Evolutionary conservation across 1,140 invertebrate genomes (phyloP), one percentile per base, ranked within the genome.

Genomic region (Drosophila murphyi): DNA sequence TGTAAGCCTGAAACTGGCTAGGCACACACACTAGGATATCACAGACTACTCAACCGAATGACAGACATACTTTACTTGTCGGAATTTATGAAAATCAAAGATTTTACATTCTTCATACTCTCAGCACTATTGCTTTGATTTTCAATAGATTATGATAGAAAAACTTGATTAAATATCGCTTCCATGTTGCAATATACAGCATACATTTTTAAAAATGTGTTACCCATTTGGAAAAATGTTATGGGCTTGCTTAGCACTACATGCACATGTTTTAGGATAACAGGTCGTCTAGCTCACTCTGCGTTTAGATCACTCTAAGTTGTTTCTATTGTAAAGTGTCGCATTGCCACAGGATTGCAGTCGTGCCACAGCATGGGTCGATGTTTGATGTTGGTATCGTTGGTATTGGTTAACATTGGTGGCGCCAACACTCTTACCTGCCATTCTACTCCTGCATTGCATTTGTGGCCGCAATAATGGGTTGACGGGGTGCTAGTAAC

Each of bases 401-500:
- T 54, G 12, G 32, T 35, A 60, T 56, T 41, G 54, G 54, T 4
- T 8, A 8, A 47, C 4, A 39, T 47, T 8, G 65, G 29, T 51
- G 65, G 10, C 7, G 39, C 57, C 8, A 37, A 39, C 32, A 37
- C 50, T 57, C 57, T 12, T 37, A 67, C 37, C 64, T 37, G 64
- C 39, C n/a, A 4, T 10, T 41, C 8, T 41, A 10, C 51, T 52
- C 31, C 80, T 83, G 85, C 85, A 88, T 76, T 71, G 75, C 80
- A 89, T 88, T 81, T 85, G 85, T 68, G 82, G 82, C 76, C 39
- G 65, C 69, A 61, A 63, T 82, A 80, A 87, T 77, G 65, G 68
- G 72, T 39, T 34, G 28, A 4, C 28, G 57, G 67, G 50, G 50
- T 32, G 45, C 20, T 20, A 20, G 20, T 20, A 20, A 20, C 41